Percentiles rank a stretch among this genome's conserved stretches.
These are phyloP conservation scores for Chaetoderma sp. DNA, from an alignment of 2,888 invertebrate genomes.

Conservation along the genomic window DNA sequence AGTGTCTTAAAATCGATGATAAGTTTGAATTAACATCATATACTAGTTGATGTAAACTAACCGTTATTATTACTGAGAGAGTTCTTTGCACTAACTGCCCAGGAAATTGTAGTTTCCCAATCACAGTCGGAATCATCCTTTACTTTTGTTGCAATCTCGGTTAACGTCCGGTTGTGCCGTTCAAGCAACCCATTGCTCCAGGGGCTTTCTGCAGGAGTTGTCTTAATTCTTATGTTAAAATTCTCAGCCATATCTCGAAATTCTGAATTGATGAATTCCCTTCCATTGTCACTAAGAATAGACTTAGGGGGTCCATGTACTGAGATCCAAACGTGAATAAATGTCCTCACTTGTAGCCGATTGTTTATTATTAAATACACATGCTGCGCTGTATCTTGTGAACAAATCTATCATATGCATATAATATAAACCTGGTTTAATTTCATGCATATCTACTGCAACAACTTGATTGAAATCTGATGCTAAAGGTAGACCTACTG, in stretches of 20 bases:
- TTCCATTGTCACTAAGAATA: not conserved
- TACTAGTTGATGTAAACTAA: slow-evolving; percentile 11
- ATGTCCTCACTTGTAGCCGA: not conserved
- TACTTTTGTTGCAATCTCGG: slow-evolving; percentile 1
- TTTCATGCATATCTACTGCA: not conserved
- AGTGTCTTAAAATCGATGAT: too few species aligned
- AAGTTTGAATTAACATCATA: too few species aligned
- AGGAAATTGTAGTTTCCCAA: not conserved
- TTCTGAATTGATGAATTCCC: not conserved
- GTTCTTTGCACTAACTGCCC: slow-evolving; percentile 1
- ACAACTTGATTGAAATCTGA: not conserved
- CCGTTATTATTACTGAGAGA: not conserved
- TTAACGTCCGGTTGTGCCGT: not conserved
- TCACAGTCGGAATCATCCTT: not conserved
- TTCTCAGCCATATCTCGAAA: slow-evolving; percentile 10
- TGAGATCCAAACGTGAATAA: not conserved
- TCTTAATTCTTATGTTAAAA: slow-evolving; percentile 4
- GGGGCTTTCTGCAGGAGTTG: not conserved
- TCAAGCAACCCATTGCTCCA: not conserved
- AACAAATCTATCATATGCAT: not conserved
- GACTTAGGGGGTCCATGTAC: not conserved
- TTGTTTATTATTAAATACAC: not conserved
- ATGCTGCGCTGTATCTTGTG: not conserved
- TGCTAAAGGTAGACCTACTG: slow-evolving; percentile 1
- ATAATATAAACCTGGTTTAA: not conserved